Percentiles rank a stretch among this genome's conserved stretches.
phyloP scores from a whole-genome alignment of 2,888 invertebrate genomes.

The Synanthedon andrenaeformis region DNA sequence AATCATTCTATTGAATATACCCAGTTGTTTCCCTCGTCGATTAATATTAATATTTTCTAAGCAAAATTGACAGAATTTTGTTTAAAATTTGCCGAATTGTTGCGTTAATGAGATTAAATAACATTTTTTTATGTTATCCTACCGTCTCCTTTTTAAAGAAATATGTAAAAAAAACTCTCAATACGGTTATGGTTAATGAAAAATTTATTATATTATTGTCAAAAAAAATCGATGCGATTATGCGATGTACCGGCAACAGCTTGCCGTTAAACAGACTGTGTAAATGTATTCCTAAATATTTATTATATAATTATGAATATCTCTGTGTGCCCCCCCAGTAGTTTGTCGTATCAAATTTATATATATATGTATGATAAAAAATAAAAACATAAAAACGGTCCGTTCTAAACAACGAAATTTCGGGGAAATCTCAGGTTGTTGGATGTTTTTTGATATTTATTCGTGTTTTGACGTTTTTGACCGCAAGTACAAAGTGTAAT shows the following conservation, averaged over 20 bases:
- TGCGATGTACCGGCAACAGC: constrained; percentile 30
- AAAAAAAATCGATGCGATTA: constrained; percentile 1
- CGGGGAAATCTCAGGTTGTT: constrained; percentile 60
- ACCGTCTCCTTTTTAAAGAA: too few relatives aligned
- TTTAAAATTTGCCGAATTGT: too few relatives aligned
- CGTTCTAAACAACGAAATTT: constrained; percentile 59
- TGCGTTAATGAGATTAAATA: too few relatives aligned
- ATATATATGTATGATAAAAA: background rate
- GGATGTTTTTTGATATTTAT: constrained; percentile 41
- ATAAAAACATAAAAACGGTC: constrained; percentile 33
- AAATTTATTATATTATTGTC: too few relatives aligned
- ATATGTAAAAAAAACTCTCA: too few relatives aligned
- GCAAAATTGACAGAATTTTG: too few relatives aligned
- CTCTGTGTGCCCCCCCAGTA: constrained; percentile 46
- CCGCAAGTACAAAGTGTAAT: constrained; percentile 60
- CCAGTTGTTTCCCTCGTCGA: too few relatives aligned
- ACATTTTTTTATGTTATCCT: too few relatives aligned
- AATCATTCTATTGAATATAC: too few relatives aligned
- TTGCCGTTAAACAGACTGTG: constrained; percentile 52
- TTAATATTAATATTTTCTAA: too few relatives aligned
- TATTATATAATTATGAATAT: constrained; percentile 26
- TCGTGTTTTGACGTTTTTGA: constrained; percentile 46
- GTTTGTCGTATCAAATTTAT: constrained; percentile 15
- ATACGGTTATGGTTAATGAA: too few relatives aligned
- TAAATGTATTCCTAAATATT: constrained; percentile 50